Evolutionary conservation across 2,113 vertebrate species (phyloP).

Genomic region (Vulpes vulpes): DNA sequence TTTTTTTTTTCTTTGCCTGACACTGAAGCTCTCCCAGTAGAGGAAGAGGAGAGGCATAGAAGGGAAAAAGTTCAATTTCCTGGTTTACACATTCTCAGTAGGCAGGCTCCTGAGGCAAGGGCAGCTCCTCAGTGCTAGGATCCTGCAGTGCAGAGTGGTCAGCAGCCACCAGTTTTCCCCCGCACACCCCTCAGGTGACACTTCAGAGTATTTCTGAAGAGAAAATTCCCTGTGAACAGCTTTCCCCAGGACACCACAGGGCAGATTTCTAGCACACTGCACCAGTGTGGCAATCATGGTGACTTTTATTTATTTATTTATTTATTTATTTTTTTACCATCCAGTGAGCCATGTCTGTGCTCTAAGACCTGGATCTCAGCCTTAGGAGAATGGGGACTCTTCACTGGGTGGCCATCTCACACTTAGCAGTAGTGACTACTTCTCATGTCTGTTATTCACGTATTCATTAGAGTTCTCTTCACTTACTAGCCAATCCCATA

Average conservation of each 20-base stretch:
- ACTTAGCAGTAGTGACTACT: neutral
- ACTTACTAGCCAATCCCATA: neutral
- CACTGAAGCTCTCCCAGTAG: neutral
- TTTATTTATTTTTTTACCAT: too few species aligned
- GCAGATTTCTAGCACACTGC: neutral
- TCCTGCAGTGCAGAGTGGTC: fast-evolving
- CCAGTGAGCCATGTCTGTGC: neutral
- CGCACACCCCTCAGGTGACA: neutral
- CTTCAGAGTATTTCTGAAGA: neutral
- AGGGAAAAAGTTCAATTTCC: neutral
- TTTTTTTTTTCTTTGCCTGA: neutral
- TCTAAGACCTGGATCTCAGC: neutral
- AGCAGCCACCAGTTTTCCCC: neutral
- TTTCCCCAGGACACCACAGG: neutral
- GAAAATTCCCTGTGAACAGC: neutral
- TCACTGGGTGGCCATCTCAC: neutral
- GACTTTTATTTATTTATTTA: neutral
- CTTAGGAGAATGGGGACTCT: neutral
- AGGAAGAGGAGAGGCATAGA: neutral
- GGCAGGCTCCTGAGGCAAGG: too few species aligned
- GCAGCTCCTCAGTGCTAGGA: too few species aligned
- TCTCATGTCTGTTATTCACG: neutral
- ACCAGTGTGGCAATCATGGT: neutral
- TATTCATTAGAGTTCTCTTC: neutral
- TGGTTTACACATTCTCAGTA: neutral